Percentiles rank a stretch among this genome's conserved stretches.
phyloP scores from a whole-genome alignment of 1,140 invertebrate genomes.

The Eupeodes corollae region DNA sequence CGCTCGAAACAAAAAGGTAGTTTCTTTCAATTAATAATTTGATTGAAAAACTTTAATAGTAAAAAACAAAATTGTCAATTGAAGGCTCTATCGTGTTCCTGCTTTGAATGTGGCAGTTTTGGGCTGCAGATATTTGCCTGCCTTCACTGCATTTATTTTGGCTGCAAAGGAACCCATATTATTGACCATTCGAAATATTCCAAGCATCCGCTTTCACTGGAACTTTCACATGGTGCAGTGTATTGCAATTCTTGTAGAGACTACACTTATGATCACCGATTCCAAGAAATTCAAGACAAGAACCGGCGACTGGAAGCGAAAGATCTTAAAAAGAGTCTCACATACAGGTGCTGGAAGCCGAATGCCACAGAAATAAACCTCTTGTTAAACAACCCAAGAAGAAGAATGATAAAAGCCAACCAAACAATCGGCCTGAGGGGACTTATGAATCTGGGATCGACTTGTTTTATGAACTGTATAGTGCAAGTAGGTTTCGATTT shows the following conservation, averaged over 20 bases:
- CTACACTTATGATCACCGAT: constrained; percentile 76
- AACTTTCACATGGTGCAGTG: constrained; percentile 80
- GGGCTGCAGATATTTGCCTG: constrained; percentile 75
- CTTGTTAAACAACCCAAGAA: constrained; percentile 59
- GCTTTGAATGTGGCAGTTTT: constrained; percentile 54
- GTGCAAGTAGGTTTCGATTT: constrained; percentile 54
- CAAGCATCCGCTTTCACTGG: constrained; percentile 74
- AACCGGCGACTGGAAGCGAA: constrained; percentile 47
- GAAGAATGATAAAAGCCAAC: constrained; percentile 65
- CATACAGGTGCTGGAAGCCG: constrained; percentile 70
- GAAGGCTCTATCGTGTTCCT: constrained; percentile 19
- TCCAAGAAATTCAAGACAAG: constrained; percentile 47
- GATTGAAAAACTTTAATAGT: too few species aligned
- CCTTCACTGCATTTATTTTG: constrained; percentile 84
- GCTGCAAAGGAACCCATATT: constrained; percentile 74
- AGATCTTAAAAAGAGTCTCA: constrained; percentile 54
- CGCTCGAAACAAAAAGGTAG: constrained; percentile 60
- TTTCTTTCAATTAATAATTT: background rate
- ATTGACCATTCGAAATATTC: constrained; percentile 70
- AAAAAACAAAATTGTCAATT: too few species aligned
- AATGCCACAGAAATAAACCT: constrained; percentile 58
- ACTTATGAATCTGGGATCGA: constrained; percentile 92
- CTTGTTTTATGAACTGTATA: constrained; percentile 98
- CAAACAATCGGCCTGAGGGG: constrained; percentile 83
- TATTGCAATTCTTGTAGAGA: constrained; percentile 84